Conservation (phyloP, 2,888 invertebrate species). For the Andrena bicolor region DNA sequence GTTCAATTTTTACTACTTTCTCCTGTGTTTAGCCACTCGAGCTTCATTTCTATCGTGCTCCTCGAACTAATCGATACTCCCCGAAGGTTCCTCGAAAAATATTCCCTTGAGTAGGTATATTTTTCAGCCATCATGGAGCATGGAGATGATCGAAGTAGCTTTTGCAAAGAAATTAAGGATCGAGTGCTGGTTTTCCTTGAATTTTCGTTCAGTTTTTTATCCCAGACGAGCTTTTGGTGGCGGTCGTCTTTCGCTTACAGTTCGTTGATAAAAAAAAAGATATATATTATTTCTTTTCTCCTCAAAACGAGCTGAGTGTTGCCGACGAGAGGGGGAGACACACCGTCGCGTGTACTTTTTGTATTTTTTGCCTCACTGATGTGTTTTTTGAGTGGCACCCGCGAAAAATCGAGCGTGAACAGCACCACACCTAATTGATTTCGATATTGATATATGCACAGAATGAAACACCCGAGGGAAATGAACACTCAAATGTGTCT, state of each 20-base stretch:
- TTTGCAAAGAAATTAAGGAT: not conserved
- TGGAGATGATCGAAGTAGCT: not conserved
- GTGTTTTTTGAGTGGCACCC: slow-evolving; percentile 83
- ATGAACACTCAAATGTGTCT: not conserved
- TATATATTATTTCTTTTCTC: slow-evolving; percentile 56
- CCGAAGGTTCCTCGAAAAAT: not conserved
- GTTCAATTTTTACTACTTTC: not conserved
- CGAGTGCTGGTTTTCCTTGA: slow-evolving; percentile 52
- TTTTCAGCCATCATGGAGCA: not conserved
- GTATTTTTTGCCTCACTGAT: slow-evolving; percentile 83
- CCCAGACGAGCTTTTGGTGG: slow-evolving; percentile 80
- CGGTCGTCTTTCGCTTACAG: slow-evolving; percentile 80
- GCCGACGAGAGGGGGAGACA: slow-evolving; percentile 68
- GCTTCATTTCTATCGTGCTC: slow-evolving; percentile 22
- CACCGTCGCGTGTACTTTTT: slow-evolving; percentile 74
- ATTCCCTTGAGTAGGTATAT: not conserved
- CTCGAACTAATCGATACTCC: not conserved
- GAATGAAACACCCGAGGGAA: not conserved
- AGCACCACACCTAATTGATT: slow-evolving; percentile 80
- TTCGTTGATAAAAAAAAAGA: slow-evolving; percentile 48
- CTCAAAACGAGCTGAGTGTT: slow-evolving; percentile 51
- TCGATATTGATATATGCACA: slow-evolving; percentile 48
- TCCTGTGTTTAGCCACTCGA: slow-evolving; percentile 16
- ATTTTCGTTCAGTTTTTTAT: slow-evolving; percentile 64
- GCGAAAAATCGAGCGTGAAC: slow-evolving; percentile 77